Evolutionary conservation across 1,140 invertebrate species (phyloP).

Genomic region (Macrocentrus cingulum): DNA sequence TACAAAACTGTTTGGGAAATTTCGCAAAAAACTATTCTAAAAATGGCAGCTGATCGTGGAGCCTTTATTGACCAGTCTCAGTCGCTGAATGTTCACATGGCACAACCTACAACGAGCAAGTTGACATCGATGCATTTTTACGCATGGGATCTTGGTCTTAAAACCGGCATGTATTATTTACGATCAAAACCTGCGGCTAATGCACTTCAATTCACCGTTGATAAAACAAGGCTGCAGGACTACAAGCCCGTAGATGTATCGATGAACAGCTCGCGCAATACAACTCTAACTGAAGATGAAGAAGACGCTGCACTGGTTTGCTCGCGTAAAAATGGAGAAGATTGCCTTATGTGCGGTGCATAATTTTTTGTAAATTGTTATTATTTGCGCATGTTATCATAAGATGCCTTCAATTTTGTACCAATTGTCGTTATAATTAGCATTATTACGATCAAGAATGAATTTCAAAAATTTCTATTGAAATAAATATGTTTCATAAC

Average conservation of each 20-base stretch:
- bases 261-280: background rate
- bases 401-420: no score
- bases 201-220: slow-evolving; percentile 97
- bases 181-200: slow-evolving; percentile 94
- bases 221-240: slow-evolving; percentile 76
- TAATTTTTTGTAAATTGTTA: slow-evolving; percentile 38
- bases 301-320: slow-evolving; percentile 76
- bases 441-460: no score
- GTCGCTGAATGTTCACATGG: slow-evolving; percentile 95
- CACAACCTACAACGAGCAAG: slow-evolving; percentile 89
- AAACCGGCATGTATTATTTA: slow-evolving; percentile 99
- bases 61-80: slow-evolving; percentile 99
- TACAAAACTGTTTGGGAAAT: slow-evolving; percentile 99
- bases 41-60: slow-evolving; percentile 97
- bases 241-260: slow-evolving; percentile 14
- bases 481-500: no score
- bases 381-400: no score
- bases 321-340: slow-evolving; percentile 87
- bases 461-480: no score
- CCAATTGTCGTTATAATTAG: no score
- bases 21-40: slow-evolving; percentile 87
- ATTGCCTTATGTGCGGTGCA: slow-evolving; percentile 81
- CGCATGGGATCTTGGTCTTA: slow-evolving; percentile 94
- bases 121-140: slow-evolving; percentile 98
- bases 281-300: slow-evolving; percentile 42